Evolutionary conservation across 2,113 vertebrate genomes (phyloP).

Genomic region (Lucifuga dentata): DNA sequence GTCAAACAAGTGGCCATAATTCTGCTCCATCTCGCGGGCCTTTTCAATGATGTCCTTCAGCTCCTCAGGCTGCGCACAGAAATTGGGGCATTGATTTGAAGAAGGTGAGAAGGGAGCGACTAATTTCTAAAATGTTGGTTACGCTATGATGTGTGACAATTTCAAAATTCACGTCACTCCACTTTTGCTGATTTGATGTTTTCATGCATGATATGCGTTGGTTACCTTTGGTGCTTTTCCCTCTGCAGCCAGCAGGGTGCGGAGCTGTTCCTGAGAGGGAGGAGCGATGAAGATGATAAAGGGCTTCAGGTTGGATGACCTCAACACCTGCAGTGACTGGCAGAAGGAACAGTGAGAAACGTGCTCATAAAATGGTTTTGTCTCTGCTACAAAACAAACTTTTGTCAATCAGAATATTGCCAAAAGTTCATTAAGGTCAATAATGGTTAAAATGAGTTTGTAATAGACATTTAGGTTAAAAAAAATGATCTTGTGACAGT

Average conservation of each 20-base stretch:
- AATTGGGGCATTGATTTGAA: background rate
- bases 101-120: background rate
- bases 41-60: constrained; percentile 94
- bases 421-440: too few species aligned
- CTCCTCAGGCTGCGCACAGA: constrained; percentile 88
- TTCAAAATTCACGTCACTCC: too few species aligned
- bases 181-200: background rate
- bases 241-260: constrained; percentile 91
- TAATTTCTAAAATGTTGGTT: background rate
- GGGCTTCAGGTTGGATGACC: constrained; percentile 95
- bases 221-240: constrained; percentile 94
- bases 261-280: constrained; percentile 93
- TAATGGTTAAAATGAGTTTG: too few species aligned
- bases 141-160: too few species aligned
- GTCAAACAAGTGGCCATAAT: constrained; percentile 93
- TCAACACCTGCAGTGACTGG: constrained; percentile 91
- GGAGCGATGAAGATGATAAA: constrained; percentile 97
- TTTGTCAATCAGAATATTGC: too few species aligned
- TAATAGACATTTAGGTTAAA: too few species aligned
- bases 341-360: constrained; percentile 1
- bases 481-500: background rate
- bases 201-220: background rate
- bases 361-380: constrained; percentile 1
- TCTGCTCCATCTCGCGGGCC: constrained; percentile 96
- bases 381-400: too few species aligned